These are phyloP conservation scores for Dorcus parallelipipedus DNA, from an alignment of 2,888 invertebrate species.

Conservation along the genomic window DNA sequence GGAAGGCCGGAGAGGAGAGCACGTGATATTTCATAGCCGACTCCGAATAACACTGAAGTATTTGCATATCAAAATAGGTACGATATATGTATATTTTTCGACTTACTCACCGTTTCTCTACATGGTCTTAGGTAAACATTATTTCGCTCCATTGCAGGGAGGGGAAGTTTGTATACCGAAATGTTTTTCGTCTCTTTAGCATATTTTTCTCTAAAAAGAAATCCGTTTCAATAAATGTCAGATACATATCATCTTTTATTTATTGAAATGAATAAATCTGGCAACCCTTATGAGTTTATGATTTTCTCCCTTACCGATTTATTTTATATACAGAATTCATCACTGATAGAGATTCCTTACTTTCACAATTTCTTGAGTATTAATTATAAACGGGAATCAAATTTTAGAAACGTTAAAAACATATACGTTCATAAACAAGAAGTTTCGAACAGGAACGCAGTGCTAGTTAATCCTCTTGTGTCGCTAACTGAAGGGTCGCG, in stretches of 20 bases:
- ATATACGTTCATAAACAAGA: no score
- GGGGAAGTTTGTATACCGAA: background rate
- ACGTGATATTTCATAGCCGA: conserved; percentile 1
- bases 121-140: conserved; percentile 5
- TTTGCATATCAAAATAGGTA: conserved; percentile 5
- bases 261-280: no score
- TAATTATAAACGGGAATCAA: no score
- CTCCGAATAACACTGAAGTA: background rate
- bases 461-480: background rate
- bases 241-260: background rate
- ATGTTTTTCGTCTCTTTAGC: background rate
- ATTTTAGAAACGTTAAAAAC: no score
- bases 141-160: background rate
- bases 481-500: background rate
- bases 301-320: no score
- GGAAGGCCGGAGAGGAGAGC: background rate
- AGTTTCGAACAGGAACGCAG: no score
- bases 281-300: no score
- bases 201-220: background rate
- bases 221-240: background rate
- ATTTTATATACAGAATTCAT: no score
- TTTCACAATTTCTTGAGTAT: no score
- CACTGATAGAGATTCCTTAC: no score
- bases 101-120: background rate
- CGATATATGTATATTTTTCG: background rate